phyloP scores from a whole-genome alignment of 2,113 vertebrate genomes.

The Pelecanoides urinatrix region DNA sequence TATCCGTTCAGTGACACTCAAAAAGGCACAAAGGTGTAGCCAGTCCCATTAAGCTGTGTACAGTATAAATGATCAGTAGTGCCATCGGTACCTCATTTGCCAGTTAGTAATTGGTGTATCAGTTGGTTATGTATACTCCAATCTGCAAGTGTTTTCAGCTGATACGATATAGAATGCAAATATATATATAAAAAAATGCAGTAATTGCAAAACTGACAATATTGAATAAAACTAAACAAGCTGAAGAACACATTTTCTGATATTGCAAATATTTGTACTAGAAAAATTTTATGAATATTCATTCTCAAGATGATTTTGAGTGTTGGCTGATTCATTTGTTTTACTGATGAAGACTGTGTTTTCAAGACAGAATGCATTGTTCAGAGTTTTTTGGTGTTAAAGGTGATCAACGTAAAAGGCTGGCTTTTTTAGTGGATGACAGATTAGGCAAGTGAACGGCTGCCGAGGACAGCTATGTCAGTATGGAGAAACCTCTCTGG shows the following conservation, averaged over 20 bases:
- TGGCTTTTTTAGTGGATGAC: not conserved
- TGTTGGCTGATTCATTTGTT: not conserved
- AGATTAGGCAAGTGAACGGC: not conserved
- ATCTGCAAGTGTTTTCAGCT: not conserved
- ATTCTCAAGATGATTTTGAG: not conserved
- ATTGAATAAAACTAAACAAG: not conserved
- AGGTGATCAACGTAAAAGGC: not conserved
- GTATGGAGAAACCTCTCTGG: not conserved
- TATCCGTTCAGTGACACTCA: not conserved
- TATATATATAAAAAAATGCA: not conserved
- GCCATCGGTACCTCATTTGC: not conserved
- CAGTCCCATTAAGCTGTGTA: not conserved
- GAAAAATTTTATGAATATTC: not conserved
- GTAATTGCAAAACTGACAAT: not conserved
- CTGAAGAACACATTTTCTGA: not conserved
- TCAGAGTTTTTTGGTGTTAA: not conserved
- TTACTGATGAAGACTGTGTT: not conserved
- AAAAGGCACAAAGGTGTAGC: not conserved
- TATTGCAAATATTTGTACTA: not conserved
- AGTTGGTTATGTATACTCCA: not conserved
- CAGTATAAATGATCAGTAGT: not conserved
- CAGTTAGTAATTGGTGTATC: not conserved
- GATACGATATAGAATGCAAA: not conserved
- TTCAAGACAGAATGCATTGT: not conserved
- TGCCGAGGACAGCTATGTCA: not conserved